Evolutionary conservation across 1,140 invertebrate genomes (phyloP).

Genomic region (Globodera rostochiensis): DNA sequence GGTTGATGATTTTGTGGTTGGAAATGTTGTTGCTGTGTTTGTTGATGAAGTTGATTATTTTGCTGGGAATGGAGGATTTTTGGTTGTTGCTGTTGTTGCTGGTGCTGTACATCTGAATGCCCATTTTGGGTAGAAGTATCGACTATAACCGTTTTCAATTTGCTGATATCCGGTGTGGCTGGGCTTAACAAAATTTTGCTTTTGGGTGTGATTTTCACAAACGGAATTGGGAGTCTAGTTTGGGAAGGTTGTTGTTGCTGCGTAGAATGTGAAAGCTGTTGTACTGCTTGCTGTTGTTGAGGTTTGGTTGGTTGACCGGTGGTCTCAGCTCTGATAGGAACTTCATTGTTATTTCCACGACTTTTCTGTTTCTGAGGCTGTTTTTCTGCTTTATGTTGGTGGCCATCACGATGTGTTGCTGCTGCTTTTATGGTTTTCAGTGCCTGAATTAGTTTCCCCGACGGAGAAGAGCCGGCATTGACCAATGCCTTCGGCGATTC

Average conservation of each 20-base stretch:
- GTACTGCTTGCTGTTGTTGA: background rate
- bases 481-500: background rate
- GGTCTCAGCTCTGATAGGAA: background rate
- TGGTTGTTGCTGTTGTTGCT: background rate
- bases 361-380: background rate
- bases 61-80: background rate
- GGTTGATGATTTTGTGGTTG: background rate
- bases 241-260: slow-evolving; percentile 4
- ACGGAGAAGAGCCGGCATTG: background rate
- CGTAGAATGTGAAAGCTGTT: background rate
- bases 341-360: background rate
- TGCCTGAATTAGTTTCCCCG: background rate
- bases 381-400: background rate
- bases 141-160: background rate
- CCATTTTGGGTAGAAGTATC: background rate
- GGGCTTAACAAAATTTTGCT: background rate
- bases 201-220: background rate
- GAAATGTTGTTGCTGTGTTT: background rate
- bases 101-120: background rate
- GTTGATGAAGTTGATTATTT: too few species aligned
- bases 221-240: background rate
- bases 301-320: background rate
- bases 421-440: background rate
- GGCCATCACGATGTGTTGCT: background rate
- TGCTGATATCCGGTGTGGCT: background rate